phyloP scores from a whole-genome alignment of 2,113 vertebrate species.

The Poecile atricapillus region DNA sequence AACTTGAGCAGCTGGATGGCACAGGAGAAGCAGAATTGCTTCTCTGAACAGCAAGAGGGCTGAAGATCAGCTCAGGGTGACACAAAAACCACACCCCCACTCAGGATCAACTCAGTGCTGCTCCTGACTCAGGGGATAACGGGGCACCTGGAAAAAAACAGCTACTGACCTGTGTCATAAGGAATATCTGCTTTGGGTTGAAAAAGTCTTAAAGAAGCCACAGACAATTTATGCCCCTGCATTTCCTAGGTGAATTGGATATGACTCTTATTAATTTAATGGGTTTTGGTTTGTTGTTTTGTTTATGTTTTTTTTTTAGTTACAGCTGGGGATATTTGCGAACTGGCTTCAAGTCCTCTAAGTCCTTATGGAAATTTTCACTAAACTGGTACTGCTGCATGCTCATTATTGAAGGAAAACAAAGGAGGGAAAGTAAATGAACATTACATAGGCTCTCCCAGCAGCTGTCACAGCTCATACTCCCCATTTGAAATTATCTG shows the following conservation, averaged over 20 bases:
- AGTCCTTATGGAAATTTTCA: background rate
- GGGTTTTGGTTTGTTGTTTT: background rate
- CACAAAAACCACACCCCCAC: background rate
- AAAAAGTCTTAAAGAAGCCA: background rate
- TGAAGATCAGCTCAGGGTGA: background rate
- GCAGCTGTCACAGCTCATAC: background rate
- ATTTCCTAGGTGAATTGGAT: background rate
- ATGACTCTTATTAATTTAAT: background rate
- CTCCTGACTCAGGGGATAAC: background rate
- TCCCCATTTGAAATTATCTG: background rate
- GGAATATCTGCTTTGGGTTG: background rate
- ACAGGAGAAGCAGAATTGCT: background rate
- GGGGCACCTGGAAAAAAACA: background rate
- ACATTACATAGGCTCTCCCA: background rate
- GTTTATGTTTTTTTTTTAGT: background rate
- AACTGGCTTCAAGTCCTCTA: background rate
- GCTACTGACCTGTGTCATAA: background rate
- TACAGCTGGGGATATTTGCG: background rate
- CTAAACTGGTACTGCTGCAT: background rate
- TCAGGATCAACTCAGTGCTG: background rate
- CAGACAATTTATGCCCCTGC: background rate
- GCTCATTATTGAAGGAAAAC: background rate
- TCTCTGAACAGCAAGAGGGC: background rate
- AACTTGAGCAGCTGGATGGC: background rate
- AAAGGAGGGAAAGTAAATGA: background rate